Evolutionary conservation across 2,797 vertebrate genomes (phyloP).

Genomic region (Chloroceryle inda): DNA sequence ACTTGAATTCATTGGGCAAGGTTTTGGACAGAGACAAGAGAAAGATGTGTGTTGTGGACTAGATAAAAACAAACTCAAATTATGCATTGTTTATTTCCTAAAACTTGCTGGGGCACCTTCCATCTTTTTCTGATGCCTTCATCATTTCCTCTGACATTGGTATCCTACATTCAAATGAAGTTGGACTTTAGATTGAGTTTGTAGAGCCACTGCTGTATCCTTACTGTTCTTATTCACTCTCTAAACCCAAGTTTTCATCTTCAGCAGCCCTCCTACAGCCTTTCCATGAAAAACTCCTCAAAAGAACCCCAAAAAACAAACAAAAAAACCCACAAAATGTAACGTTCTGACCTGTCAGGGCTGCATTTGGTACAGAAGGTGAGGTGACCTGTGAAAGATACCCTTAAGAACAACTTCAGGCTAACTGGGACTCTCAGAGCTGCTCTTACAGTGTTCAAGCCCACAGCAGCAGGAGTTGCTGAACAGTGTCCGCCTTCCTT

Average conservation of each 20-base stretch:
- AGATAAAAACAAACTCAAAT: not conserved
- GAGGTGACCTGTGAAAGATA: not conserved
- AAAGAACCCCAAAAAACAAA: not conserved
- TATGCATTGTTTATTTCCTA: not conserved
- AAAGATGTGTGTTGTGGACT: rapidly evolving
- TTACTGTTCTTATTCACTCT: not conserved
- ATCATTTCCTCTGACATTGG: not conserved
- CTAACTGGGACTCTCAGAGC: not conserved
- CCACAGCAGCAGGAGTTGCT: not conserved
- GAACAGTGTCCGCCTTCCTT: not conserved
- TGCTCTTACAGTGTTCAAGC: not conserved
- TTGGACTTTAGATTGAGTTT: not conserved
- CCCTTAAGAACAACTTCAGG: not conserved
- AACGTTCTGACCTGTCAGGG: not conserved
- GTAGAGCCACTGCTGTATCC: not conserved
- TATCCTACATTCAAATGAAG: not conserved
- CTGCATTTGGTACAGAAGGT: not conserved
- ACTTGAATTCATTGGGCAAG: not conserved
- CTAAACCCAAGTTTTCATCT: not conserved
- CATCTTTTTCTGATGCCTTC: not conserved
- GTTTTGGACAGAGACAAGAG: not conserved
- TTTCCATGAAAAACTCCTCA: not conserved
- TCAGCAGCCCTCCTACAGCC: not conserved
- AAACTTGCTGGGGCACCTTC: not conserved
- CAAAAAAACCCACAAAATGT: too few relatives aligned